Evolutionary conservation across 2,888 invertebrate species (phyloP).

Genomic region (Cosmorhoe ocellata): DNA sequence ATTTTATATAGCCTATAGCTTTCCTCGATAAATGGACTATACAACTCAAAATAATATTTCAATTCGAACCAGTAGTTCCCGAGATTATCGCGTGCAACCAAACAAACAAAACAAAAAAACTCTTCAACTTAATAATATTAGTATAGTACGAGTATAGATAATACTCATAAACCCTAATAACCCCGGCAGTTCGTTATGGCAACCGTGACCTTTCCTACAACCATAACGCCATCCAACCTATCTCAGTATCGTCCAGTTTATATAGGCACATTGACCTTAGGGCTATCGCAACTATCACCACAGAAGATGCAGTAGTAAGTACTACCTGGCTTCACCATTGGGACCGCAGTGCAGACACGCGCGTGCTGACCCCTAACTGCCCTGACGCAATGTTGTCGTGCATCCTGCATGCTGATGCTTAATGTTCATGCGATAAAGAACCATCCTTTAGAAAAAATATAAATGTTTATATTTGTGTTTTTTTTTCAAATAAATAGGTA

Average conservation of each 20-base stretch:
- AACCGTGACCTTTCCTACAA: conserved; percentile 20
- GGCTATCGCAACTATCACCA: conserved; percentile 53
- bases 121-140: too few relatives aligned
- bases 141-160: too few relatives aligned
- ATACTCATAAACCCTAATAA: too few relatives aligned
- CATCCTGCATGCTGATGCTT: conserved; percentile 57
- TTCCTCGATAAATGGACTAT: too few relatives aligned
- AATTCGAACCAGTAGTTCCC: too few relatives aligned
- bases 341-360: conserved; percentile 59
- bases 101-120: too few relatives aligned
- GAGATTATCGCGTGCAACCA: too few relatives aligned
- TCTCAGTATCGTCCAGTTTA: conserved; percentile 47
- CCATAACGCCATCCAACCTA: conserved; percentile 20
- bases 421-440: conserved; percentile 36
- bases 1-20: too few relatives aligned
- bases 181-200: conserved; percentile 5
- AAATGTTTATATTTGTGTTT: background rate
- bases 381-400: conserved; percentile 64
- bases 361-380: conserved; percentile 57
- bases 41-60: too few relatives aligned
- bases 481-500: too few relatives aligned
- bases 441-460: conserved; percentile 27
- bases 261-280: conserved; percentile 73
- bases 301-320: conserved; percentile 7
- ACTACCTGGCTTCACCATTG: conserved; percentile 35